Percentiles rank a stretch among this genome's conserved stretches.
Conservation (phyloP, 1,140 invertebrate genomes). For the Heliconius congener region DNA sequence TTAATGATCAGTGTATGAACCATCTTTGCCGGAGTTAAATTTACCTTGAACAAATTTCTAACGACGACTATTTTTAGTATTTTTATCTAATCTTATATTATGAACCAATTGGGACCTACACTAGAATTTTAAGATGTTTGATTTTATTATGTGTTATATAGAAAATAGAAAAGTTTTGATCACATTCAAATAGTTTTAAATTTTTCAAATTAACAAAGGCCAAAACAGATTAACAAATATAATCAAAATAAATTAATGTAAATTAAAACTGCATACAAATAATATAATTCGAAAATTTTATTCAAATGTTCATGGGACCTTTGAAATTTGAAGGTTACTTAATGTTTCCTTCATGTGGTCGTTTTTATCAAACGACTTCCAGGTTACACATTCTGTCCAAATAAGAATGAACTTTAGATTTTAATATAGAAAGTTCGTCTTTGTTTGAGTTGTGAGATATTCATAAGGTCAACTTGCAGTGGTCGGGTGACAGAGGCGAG, state of each 20-base stretch:
- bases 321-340: slow-evolving; percentile 51
- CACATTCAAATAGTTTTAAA: too few species aligned
- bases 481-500: slow-evolving; percentile 51
- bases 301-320: slow-evolving; percentile 39
- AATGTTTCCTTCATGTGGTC: slow-evolving; percentile 43
- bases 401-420: slow-evolving; percentile 39
- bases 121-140: not conserved
- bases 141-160: not conserved
- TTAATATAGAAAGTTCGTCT: slow-evolving; percentile 22
- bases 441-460: slow-evolving; percentile 39
- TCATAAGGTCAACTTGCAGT: slow-evolving; percentile 48
- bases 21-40: not conserved
- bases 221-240: too few species aligned
- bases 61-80: not conserved
- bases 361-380: slow-evolving; percentile 38
- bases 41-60: not conserved
- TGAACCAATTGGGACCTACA: not conserved
- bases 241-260: too few species aligned
- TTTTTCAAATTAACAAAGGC: too few species aligned
- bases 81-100: not conserved
- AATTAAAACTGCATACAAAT: not conserved
- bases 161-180: too few species aligned
- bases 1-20: not conserved
- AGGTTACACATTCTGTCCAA: slow-evolving; percentile 47
- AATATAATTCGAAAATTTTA: not conserved